A percentile compares a stretch with the other conserved stretches of the same genome.
Conservation (phyloP, 2,888 invertebrate species). For the Cheilosia impressa region DNA sequence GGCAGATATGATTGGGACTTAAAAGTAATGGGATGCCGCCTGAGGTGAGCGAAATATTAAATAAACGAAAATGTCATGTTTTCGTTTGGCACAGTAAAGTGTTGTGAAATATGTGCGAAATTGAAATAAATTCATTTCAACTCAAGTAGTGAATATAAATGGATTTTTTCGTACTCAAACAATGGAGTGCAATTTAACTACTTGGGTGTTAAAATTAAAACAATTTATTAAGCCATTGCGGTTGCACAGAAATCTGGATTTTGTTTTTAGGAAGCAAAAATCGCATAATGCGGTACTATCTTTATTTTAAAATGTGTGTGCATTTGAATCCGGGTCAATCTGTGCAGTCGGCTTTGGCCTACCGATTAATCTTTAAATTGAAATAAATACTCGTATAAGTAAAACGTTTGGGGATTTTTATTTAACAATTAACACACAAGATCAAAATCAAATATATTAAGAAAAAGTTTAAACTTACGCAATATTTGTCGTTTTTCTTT, state of each 20-base stretch:
- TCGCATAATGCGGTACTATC: neutral
- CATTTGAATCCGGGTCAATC: too few species aligned
- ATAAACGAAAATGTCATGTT: neutral
- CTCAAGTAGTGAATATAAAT: neutral
- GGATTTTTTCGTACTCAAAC: neutral
- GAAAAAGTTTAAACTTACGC: too few species aligned
- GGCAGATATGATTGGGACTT: conserved; percentile 7
- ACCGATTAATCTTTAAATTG: too few species aligned
- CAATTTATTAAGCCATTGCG: neutral
- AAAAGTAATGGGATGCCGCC: neutral
- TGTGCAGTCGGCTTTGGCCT: too few species aligned
- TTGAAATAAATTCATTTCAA: neutral
- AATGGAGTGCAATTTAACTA: neutral
- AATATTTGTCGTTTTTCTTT: too few species aligned
- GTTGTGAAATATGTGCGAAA: neutral
- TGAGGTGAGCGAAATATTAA: conserved; percentile 3
- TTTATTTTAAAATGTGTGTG: too few species aligned
- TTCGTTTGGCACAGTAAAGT: neutral
- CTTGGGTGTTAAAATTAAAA: neutral
- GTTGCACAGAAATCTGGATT: neutral
- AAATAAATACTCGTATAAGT: too few species aligned
- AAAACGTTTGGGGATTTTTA: too few species aligned
- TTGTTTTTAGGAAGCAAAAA: neutral
- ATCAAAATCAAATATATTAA: too few species aligned
- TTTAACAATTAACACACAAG: too few species aligned